Evolutionary conservation across 2,113 vertebrate genomes (phyloP).

Genomic region (Suncus etruscus): DNA sequence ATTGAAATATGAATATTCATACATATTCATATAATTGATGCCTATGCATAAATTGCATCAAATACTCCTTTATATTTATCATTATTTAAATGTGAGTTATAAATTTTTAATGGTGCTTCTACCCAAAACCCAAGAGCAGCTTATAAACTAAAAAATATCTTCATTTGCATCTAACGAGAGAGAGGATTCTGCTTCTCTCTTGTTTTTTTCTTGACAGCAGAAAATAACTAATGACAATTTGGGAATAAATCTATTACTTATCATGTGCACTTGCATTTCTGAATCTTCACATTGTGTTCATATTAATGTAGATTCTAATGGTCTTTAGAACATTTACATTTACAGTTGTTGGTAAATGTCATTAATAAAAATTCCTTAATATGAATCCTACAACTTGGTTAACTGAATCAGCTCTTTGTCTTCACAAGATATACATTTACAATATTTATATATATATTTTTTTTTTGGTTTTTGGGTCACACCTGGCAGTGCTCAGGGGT

Average conservation of each 20-base stretch:
- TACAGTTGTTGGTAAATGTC: not conserved
- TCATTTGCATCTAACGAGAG: slow-evolving; percentile 5
- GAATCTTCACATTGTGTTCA: not conserved
- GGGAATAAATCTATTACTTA: not conserved
- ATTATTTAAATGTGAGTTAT: not conserved
- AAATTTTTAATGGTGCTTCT: not conserved
- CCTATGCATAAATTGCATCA: not conserved
- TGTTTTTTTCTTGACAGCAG: slow-evolving; percentile 18
- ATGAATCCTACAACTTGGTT: slow-evolving; percentile 12
- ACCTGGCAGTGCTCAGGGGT: no score
- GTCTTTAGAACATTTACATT: not conserved
- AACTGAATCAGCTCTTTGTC: slow-evolving; percentile 15
- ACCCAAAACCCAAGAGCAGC: slow-evolving; percentile 4
- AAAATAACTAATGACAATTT: not conserved
- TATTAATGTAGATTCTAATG: not conserved
- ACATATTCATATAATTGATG: not conserved
- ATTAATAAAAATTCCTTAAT: not conserved
- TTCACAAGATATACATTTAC: not conserved
- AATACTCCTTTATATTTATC: not conserved
- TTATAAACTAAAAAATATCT: not conserved
- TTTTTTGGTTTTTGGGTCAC: no score
- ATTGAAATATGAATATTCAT: not conserved
- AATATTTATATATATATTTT: not conserved
- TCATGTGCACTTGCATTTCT: not conserved
- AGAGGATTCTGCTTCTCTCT: not conserved